Conservation (phyloP, 2,888 invertebrate species). For the Odontothrips loti region DNA sequence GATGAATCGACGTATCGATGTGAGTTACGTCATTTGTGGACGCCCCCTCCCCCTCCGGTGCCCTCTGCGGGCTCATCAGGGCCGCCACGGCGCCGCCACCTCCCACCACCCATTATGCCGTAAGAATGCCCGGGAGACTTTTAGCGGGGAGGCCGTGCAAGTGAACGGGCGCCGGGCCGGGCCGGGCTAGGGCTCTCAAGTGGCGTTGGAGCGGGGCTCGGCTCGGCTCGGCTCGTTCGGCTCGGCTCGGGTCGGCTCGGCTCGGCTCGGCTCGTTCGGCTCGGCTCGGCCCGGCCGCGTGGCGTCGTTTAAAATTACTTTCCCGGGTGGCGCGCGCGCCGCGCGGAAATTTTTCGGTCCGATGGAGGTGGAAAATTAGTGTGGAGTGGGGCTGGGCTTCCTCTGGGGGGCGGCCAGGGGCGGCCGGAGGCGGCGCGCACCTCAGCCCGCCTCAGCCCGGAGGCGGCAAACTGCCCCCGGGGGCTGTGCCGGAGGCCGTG, state of each 20-base stretch:
- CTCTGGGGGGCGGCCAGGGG: background rate
- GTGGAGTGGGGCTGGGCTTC: background rate
- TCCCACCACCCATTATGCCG: background rate
- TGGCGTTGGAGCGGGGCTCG: background rate
- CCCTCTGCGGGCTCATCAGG: no score
- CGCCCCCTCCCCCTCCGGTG: background rate
- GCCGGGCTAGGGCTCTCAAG: background rate
- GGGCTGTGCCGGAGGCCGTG: no score
- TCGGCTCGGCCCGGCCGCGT: no score
- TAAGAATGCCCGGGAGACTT: conserved; percentile 21
- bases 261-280: no score
- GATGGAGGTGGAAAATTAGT: conserved; percentile 24
- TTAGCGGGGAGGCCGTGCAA: conserved; percentile 10
- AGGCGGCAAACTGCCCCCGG: no score
- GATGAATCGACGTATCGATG: no score
- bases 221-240: no score
- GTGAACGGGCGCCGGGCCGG: background rate
- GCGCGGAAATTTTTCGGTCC: conserved; percentile 12
- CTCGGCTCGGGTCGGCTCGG: no score
- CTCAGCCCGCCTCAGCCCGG: background rate
- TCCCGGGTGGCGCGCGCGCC: background rate
- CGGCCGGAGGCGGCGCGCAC: background rate
- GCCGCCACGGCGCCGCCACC: background rate
- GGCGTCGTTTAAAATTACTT: conserved; percentile 19
- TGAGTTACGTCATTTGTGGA: no score